Base-by-base conservation (phyloP, 1,140 invertebrate genomes). In the Drosophila sechellia region DNA sequence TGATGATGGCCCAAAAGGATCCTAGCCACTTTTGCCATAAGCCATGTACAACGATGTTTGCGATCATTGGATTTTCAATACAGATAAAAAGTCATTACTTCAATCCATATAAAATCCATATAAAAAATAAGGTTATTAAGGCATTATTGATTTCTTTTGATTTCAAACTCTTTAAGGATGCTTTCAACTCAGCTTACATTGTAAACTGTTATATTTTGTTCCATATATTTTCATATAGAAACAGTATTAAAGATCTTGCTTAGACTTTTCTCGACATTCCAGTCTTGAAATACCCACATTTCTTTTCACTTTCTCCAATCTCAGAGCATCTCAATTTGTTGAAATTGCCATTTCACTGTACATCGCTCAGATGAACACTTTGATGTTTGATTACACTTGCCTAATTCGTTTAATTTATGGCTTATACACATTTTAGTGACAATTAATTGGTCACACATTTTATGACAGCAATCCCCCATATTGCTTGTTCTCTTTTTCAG, bases 401-500 rank as follows among this genome's bases (percentile, higher is more conserved):
- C 17, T 13, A 35, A 50, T 63, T 43, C 42, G 10, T 39, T 39
- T 45, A 54, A 68, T 68, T 54, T 66, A 68, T 66, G 49, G 11
- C 22, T 46, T 54, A 37, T 43, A 37, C 13, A 31, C 20, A 46
- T 35, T 48, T 70, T 55, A 55, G 66, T 50, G 63, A 66, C 57
- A 63, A 66, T 48, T 68, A 70, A 70, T 70, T 70, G 50, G 63
- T 68, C 66, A 70, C 66, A 68, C 49, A 46, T 55, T 70, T 55
- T 55, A 27, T 39, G 61, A 53, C 63, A 70, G 42, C 31, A 27
- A 46, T 27, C 11, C 31, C 31, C 17, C 31, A 35, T 31, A 60
- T 35, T 20, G n/a, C 4, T 11, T 4, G n/a, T 11, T 17, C 5
- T 34, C 11, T 25, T 13, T 10, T 39, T 12, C 22, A 3, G 17